Evolutionary conservation across 2,888 invertebrate genomes (phyloP).

Genomic region (Odontomyia ornata): DNA sequence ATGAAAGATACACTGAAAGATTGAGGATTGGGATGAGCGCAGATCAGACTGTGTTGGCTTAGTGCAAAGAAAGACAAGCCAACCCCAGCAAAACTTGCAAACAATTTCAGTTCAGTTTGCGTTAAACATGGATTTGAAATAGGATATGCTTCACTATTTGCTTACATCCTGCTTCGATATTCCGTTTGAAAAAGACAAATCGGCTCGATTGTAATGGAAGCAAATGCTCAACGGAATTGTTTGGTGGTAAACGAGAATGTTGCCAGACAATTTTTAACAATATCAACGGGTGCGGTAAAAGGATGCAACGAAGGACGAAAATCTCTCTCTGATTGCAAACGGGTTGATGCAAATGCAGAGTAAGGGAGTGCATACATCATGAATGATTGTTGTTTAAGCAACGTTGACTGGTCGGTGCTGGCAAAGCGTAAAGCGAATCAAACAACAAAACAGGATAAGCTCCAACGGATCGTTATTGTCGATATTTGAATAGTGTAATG

Average conservation of each 20-base stretch:
- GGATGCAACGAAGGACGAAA: background rate
- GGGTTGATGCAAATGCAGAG: background rate
- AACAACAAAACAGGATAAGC: constrained; percentile 4
- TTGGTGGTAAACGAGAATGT: background rate
- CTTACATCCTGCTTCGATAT: background rate
- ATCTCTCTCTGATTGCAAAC: constrained; percentile 4
- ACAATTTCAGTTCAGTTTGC: background rate
- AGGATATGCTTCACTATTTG: background rate
- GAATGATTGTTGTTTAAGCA: constrained; percentile 10
- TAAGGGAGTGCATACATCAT: constrained; percentile 6
- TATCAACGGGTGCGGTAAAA: background rate
- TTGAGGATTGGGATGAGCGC: too few relatives aligned
- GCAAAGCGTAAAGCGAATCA: background rate
- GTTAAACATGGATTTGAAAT: background rate
- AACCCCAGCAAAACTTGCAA: background rate
- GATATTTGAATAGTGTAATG: background rate
- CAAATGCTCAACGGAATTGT: constrained; percentile 11
- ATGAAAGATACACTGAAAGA: too few relatives aligned
- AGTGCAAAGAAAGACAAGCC: too few relatives aligned
- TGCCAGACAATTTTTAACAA: too few relatives aligned
- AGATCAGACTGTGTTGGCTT: too few relatives aligned
- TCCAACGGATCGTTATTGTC: background rate
- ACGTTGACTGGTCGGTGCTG: constrained; percentile 2
- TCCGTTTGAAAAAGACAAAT: constrained; percentile 1
- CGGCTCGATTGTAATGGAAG: background rate